Evolutionary conservation across 92 coral and sea anemone genomes (phyloP), one percentile per base, ranked within the genome.

Genomic region (Epizoanthus stellaris): DNA sequence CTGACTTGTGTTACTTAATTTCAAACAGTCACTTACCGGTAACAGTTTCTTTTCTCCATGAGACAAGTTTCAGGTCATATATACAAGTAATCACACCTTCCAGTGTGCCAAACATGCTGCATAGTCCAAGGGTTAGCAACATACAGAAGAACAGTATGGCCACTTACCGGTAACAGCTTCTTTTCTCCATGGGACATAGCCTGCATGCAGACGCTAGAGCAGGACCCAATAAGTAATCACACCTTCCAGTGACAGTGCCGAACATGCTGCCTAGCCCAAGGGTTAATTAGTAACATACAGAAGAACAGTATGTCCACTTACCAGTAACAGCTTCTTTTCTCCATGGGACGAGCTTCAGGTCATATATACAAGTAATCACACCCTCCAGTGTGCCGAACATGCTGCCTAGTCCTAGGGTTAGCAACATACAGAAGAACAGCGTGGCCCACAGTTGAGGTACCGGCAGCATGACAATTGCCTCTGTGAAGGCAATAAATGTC

Each of bases 211-310:
- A 23, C 25, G 25, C 25, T 23, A 23, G 25, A 23, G 25, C 85
- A 92, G 67, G 94, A 94, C 98, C 20, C 84, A 91, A 11, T 95
- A 98, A 3, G 98, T 94, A 47, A 94, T 85, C 62, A 96, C 93
- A 21, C 98, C 98, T 40, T 95, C 95, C 67, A 96, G 71, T 6
- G 25, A 23, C 25, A 23, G 93, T 96, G 34, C 98, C 98, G 84
- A 96, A 96, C 98, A 96, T 96, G 82, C 95, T 93, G 38, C 98
- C 98, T 38, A 96, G 84, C 5, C 98, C 98, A 65, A 96, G 94
- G 19, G 98, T 96, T 42, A 96, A 85, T 96, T 42, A 96, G 87
- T 61, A 96, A 90, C 98, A 96, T 96, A 65, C 89, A 87, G 90
- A 96, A 96, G 85, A 96, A 96, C 85, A 23, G 25, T 23, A 23